Percentiles rank a stretch among this genome's conserved stretches.
Conservation (phyloP, 2,113 vertebrate species). For the Seriola dumerili region DNA sequence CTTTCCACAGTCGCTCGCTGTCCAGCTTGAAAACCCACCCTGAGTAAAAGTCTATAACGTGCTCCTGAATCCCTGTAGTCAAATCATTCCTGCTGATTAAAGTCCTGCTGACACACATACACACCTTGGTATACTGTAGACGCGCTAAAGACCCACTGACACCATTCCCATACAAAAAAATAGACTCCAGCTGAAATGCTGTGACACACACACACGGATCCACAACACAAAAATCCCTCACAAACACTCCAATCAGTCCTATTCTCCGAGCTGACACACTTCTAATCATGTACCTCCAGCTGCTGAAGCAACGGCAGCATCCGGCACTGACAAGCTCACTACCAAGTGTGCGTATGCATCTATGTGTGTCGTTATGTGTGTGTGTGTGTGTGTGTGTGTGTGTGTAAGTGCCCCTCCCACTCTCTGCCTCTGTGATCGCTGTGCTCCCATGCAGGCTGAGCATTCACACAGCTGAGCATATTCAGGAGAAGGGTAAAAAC, state of each 20-base stretch:
- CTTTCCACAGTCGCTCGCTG: constrained; percentile 16
- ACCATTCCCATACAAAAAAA: constrained; percentile 44
- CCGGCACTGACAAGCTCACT: constrained; percentile 66
- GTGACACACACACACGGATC: constrained; percentile 15
- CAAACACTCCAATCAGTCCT: constrained; percentile 18
- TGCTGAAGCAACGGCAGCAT: constrained; percentile 64
- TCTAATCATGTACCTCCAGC: constrained; percentile 57
- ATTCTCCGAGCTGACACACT: constrained; percentile 49
- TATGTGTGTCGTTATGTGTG: constrained; percentile 22
- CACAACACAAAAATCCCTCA: constrained; percentile 7
- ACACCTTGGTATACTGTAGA: not conserved
- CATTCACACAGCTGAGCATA: constrained; percentile 49
- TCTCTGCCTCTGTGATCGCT: constrained; percentile 54
- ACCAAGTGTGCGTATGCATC: constrained; percentile 44
- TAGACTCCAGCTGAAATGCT: constrained; percentile 7
- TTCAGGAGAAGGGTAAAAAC: constrained; percentile 26
- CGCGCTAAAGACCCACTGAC: constrained; percentile 67
- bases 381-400: constrained; percentile 48
- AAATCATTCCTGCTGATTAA: constrained; percentile 48
- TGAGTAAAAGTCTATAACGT: constrained; percentile 39
- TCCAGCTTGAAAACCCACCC: constrained; percentile 44
- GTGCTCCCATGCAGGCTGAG: constrained; percentile 54
- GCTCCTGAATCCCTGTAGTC: constrained; percentile 42
- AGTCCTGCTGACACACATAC: constrained; percentile 39
- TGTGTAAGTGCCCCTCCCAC: constrained; percentile 75